Percentiles rank a stretch among this genome's conserved stretches.
These are phyloP conservation scores for Amblyjoppa proteus DNA, from an alignment of 2,888 invertebrate genomes.

Conservation along the genomic window DNA sequence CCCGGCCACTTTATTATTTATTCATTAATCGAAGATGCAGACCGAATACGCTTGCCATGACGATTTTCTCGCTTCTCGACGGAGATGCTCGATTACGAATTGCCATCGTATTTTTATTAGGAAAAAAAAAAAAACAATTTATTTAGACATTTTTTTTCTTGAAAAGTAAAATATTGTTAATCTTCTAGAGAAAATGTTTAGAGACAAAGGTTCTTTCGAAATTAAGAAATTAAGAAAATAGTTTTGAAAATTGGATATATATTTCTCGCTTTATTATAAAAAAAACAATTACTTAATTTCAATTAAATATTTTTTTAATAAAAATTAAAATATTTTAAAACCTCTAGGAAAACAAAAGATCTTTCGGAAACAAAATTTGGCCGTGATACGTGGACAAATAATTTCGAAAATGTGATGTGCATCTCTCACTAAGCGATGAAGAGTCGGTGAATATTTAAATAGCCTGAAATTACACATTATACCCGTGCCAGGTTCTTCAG, in stretches of 20 bases:
- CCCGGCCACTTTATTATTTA: slow-evolving; percentile 72
- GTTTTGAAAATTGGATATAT: not conserved
- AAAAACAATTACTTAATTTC: too few species aligned
- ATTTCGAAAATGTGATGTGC: too few species aligned
- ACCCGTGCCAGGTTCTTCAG: not conserved
- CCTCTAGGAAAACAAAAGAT: too few species aligned
- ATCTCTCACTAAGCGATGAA: not conserved
- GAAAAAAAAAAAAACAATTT: not conserved
- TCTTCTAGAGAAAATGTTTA: not conserved
- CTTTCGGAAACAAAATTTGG: too few species aligned
- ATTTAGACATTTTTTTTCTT: slow-evolving; percentile 6
- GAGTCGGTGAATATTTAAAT: not conserved
- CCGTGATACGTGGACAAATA: too few species aligned
- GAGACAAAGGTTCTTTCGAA: not conserved
- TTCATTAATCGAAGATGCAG: slow-evolving; percentile 64
- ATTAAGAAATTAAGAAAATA: not conserved
- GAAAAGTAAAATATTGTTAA: not conserved
- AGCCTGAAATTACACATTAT: not conserved
- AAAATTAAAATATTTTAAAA: not conserved
- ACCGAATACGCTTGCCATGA: slow-evolving; percentile 2
- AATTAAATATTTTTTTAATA: too few species aligned
- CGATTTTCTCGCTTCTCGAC: not conserved
- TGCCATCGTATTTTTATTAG: not conserved
- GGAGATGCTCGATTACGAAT: not conserved
- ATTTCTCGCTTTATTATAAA: too few species aligned